phyloP scores from a whole-genome alignment of 1,140 invertebrate species.

The Asobara japonica region DNA sequence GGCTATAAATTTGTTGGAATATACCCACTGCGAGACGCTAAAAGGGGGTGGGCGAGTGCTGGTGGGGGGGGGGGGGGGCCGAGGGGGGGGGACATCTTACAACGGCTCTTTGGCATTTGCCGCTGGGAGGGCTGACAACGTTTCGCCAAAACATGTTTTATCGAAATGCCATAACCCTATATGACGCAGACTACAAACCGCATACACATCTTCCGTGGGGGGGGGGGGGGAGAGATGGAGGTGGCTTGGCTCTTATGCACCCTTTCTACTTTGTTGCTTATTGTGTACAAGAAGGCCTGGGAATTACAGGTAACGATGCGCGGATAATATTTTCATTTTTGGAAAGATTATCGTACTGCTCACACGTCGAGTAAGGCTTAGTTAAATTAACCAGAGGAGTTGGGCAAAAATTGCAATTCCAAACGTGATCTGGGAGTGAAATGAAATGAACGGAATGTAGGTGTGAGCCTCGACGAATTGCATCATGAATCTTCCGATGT shows the following conservation, averaged over 20 bases:
- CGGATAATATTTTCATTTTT: too few relatives aligned
- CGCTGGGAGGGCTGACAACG: constrained; percentile 30
- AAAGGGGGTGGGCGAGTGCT: constrained; percentile 15
- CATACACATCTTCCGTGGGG: constrained; percentile 1
- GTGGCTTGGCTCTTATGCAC: background rate
- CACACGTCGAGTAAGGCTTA: too few relatives aligned
- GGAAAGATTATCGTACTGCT: too few relatives aligned
- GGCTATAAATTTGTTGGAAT: constrained; percentile 41
- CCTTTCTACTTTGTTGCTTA: background rate
- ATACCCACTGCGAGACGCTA: constrained; percentile 27
- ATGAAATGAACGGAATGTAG: too few relatives aligned
- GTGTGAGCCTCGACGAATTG: too few relatives aligned
- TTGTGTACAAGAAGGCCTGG: too few relatives aligned
- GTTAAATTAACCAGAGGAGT: too few relatives aligned
- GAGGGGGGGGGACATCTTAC: background rate
- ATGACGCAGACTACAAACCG: constrained; percentile 4
- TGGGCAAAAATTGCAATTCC: too few relatives aligned
- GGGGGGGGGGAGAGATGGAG: background rate
- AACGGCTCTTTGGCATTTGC: constrained; percentile 31
- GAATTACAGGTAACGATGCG: too few relatives aligned
- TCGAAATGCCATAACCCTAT: constrained; percentile 21
- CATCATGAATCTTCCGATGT: too few relatives aligned
- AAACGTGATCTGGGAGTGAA: too few relatives aligned
- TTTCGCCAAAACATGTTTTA: constrained; percentile 38
- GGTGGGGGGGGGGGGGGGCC: background rate